Percentiles rank a stretch among this genome's conserved stretches.
phyloP scores from a whole-genome alignment of 2,888 invertebrate species.

The Mongoloraphidia duomilia region DNA sequence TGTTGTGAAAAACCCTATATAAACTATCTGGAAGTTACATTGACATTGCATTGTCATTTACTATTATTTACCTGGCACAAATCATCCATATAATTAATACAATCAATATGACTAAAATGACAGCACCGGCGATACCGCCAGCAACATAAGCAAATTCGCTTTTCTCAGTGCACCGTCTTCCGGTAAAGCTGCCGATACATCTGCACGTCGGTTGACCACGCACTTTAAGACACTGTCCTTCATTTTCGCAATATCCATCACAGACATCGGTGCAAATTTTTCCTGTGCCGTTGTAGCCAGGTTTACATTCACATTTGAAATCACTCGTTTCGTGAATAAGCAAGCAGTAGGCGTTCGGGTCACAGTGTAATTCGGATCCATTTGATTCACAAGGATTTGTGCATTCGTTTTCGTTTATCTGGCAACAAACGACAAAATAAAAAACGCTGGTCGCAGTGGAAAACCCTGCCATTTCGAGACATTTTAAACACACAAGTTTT shows the following conservation, averaged over 20 bases:
- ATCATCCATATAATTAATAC: constrained; percentile 95
- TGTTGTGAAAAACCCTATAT: neutral
- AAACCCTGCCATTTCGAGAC: no score
- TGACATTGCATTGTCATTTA: neutral
- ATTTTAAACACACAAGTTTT: no score
- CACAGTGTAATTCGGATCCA: constrained; percentile 71
- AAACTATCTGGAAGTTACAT: neutral
- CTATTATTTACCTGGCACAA: constrained; percentile 56
- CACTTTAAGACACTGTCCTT: constrained; percentile 71
- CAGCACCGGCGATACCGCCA: constrained; percentile 87
- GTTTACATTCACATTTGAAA: constrained; percentile 84
- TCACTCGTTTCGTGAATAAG: constrained; percentile 69
- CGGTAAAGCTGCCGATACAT: constrained; percentile 85
- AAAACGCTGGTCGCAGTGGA: no score
- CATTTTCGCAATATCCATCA: constrained; percentile 74
- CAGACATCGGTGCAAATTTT: constrained; percentile 72
- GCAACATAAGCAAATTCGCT: constrained; percentile 93
- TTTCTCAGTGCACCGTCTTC: constrained; percentile 75
- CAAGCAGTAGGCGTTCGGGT: constrained; percentile 75
- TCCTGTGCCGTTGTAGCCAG: constrained; percentile 83
- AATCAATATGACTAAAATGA: constrained; percentile 82
- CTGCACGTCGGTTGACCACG: constrained; percentile 76
- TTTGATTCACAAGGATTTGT: constrained; percentile 82
- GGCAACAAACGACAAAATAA: constrained; percentile 4
- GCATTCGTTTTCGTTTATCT: constrained; percentile 70